Evolutionary conservation across 2,888 invertebrate genomes (phyloP).

Genomic region (Stomorhina lunata): DNA sequence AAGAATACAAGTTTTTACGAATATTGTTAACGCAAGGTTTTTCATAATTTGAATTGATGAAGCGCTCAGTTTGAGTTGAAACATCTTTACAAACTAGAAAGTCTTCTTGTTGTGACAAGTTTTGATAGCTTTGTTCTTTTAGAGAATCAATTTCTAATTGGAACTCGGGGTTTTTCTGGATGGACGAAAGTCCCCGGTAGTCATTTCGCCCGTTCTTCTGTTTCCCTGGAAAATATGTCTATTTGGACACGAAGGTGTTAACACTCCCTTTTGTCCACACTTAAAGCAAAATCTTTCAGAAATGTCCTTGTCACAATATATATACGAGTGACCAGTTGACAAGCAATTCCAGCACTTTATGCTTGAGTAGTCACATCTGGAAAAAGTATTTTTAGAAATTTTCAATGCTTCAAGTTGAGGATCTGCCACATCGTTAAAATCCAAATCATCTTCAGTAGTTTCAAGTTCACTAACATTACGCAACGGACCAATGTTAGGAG

Average conservation of each 20-base stretch:
- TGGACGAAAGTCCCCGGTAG: slow-evolving; percentile 32
- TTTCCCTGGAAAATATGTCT: slow-evolving; percentile 21
- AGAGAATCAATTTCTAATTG: too few species aligned
- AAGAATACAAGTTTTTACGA: neutral
- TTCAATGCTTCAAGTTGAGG: neutral
- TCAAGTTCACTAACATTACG: slow-evolving; percentile 3
- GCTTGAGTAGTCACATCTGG: neutral
- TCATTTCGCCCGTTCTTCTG: slow-evolving; percentile 19
- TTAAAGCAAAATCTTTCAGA: slow-evolving; percentile 7
- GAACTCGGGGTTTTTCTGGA: neutral
- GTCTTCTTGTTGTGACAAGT: too few species aligned
- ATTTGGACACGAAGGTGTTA: slow-evolving; percentile 1
- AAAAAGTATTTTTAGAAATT: neutral
- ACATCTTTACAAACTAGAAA: too few species aligned
- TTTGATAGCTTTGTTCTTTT: too few species aligned
- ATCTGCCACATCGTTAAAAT: neutral
- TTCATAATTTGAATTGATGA: neutral
- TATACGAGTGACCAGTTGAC: neutral
- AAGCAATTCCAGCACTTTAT: slow-evolving; percentile 15
- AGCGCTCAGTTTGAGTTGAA: neutral
- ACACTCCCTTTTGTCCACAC: neutral
- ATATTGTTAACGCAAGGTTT: neutral
- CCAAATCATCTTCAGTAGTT: neutral
- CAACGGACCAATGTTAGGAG: neutral
- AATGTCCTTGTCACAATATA: neutral